Evolutionary conservation across 2,113 vertebrate species (phyloP), one percentile per base, ranked within the genome.

Genomic region (Hemiprocne comata): DNA sequence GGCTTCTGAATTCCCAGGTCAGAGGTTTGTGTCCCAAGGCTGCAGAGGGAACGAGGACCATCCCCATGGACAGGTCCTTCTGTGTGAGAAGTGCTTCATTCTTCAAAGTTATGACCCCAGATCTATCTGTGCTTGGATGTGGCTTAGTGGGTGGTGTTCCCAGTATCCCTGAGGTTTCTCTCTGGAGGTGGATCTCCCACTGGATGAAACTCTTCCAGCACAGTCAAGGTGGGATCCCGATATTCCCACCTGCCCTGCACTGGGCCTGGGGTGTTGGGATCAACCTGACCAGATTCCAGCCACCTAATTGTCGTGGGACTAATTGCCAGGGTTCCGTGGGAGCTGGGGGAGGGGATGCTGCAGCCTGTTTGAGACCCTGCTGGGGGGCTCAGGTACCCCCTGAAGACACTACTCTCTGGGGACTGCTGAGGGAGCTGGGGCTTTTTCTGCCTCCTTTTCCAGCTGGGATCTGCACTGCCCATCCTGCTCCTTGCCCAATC

Each of bases 1-100:
- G 26, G 15, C 20, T 67, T 19, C 19, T 1, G 1, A 46, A 54
- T 40, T 54, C 3, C 1, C 0, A 4, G 17, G 28, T n/a, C 13
- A 3, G 36, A 40, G 36, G 10, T 48, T 36, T 2, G 0, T 42
- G 31, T 36, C 53, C 31, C 33, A 28, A 3, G 17, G 55, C 38
- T 40, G 48, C 50, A 40, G 40, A 46, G 26, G 53, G 60, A 46
- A 8, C 0, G 1, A 33, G 2, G 11, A n/a, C 19, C 46, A 6
- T 54, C 36, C 34, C 46, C 19, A 6, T 2, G 11, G 62, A 13
- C n/a, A 76, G 55, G 38, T 54, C 16, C 61, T 75, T 44, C 70
- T 46, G 62, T 23, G 4, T n/a, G 46, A 54, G 13, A 61, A 54
- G 61, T 29, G n/a, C 54, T 46, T 25, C 25, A 9, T 69, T 48